These are phyloP conservation scores for Tholera decimalis DNA, from an alignment of 2,888 invertebrate genomes.

Conservation along the genomic window DNA sequence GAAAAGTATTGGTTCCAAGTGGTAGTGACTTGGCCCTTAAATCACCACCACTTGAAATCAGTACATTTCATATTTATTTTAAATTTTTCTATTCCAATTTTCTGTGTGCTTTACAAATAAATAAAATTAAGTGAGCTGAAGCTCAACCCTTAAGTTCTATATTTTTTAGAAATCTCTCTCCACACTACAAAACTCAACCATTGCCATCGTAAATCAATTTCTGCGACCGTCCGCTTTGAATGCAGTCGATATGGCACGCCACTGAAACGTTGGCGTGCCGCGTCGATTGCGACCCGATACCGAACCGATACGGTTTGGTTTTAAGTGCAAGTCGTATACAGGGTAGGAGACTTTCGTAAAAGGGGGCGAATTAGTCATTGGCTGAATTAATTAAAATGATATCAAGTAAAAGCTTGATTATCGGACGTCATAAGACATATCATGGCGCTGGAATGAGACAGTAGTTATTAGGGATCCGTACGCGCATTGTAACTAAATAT, in stretches of 20 bases:
- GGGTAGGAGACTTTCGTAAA: conserved; percentile 17
- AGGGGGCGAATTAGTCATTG: conserved; percentile 9
- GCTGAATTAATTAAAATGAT: conserved; percentile 10
- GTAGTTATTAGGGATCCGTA: neutral
- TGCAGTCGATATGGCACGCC: conserved; percentile 73
- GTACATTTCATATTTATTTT: neutral
- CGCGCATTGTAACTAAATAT: no score
- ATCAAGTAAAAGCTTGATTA: neutral
- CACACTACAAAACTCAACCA: conserved; percentile 35
- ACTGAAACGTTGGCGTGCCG: conserved; percentile 65
- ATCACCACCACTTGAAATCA: no score
- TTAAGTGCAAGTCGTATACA: conserved; percentile 54
- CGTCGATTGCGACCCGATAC: conserved; percentile 68
- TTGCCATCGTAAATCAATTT: conserved; percentile 75
- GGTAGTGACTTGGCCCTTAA: no score
- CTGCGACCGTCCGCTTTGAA: conserved; percentile 61
- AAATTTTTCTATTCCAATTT: no score
- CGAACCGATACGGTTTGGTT: conserved; percentile 59
- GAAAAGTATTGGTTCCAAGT: no score
- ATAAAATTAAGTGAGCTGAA: no score
- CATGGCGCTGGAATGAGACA: neutral
- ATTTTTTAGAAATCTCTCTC: conserved; percentile 30
- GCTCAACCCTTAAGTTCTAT: no score
- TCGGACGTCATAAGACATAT: neutral
- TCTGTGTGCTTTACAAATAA: no score